Percentiles rank a stretch among this genome's conserved stretches.
phyloP scores from a whole-genome alignment of 2,797 vertebrate genomes.

The Hoplostethus atlanticus region DNA sequence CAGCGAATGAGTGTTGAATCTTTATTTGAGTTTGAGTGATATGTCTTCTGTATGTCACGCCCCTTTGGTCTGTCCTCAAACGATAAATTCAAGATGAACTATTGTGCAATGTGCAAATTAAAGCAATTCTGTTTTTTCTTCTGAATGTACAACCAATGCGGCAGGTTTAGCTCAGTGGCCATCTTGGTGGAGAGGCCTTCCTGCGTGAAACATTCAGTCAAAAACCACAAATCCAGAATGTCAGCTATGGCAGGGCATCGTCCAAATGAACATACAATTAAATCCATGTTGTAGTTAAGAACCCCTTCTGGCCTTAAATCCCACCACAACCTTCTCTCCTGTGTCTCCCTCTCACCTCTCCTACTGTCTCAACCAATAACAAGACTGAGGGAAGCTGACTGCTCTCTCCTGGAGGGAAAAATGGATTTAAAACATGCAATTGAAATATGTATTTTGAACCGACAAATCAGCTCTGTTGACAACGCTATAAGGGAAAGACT shows the following conservation, averaged over 20 bases:
- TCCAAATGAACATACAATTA: background rate
- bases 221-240: no score
- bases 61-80: background rate
- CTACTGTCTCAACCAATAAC: conserved; percentile 1
- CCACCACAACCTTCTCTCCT: no score
- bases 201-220: background rate
- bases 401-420: background rate
- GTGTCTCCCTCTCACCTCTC: background rate
- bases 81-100: background rate
- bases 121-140: no score
- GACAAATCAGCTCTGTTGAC: background rate
- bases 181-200: background rate
- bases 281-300: background rate
- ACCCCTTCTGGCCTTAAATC: background rate
- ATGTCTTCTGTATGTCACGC: background rate
- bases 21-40: no score
- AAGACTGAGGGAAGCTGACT: background rate
- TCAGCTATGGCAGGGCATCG: no score
- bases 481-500: no score
- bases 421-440: background rate
- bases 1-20: background rate
- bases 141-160: background rate
- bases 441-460: background rate
- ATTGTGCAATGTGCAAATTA: background rate
- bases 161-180: background rate